Percentiles rank a stretch among this genome's conserved stretches.
Evolutionary conservation across 2,888 invertebrate species (phyloP).

Genomic region (Matsumyia berberina): DNA sequence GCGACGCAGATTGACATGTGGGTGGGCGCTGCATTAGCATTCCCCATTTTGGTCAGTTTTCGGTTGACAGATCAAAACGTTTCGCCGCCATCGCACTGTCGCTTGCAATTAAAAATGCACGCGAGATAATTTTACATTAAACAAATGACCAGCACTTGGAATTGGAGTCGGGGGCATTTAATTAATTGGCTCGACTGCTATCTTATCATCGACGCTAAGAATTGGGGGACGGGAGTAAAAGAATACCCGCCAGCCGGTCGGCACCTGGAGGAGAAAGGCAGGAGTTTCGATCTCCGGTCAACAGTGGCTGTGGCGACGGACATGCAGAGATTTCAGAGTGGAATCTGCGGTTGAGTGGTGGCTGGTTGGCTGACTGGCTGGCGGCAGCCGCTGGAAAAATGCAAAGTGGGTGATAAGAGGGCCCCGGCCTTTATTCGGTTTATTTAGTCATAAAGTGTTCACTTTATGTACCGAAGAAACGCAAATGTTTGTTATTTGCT

Average conservation of each 20-base stretch:
- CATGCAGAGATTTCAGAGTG: slow-evolving; percentile 26
- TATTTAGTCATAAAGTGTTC: slow-evolving; percentile 42
- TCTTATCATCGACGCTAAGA: slow-evolving; percentile 58
- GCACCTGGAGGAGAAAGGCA: slow-evolving; percentile 42
- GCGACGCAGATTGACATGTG: slow-evolving; percentile 45
- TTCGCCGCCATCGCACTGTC: slow-evolving; percentile 30
- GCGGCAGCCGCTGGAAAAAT: slow-evolving; percentile 41
- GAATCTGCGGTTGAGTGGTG: slow-evolving; percentile 21
- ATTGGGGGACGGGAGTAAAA: slow-evolving; percentile 34
- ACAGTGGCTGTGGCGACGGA: neutral
- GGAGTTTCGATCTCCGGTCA: slow-evolving; percentile 8
- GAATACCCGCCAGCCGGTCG: slow-evolving; percentile 7
- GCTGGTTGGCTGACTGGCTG: slow-evolving; percentile 6
- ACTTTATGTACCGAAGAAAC: slow-evolving; percentile 27
- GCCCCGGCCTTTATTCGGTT: slow-evolving; percentile 31
- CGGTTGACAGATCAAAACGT: slow-evolving; percentile 33
- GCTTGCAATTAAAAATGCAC: slow-evolving; percentile 52
- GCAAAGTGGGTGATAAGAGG: slow-evolving; percentile 65
- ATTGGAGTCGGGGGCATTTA: slow-evolving; percentile 53
- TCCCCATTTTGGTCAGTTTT: neutral
- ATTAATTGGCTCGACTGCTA: slow-evolving; percentile 66
- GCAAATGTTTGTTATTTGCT: slow-evolving; percentile 40
- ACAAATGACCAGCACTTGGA: slow-evolving; percentile 51
- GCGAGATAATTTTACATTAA: slow-evolving; percentile 60
- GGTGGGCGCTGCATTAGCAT: slow-evolving; percentile 66